These are phyloP conservation scores for Chrysolina americana DNA, from an alignment of 2,888 invertebrate species.

Conservation along the genomic window DNA sequence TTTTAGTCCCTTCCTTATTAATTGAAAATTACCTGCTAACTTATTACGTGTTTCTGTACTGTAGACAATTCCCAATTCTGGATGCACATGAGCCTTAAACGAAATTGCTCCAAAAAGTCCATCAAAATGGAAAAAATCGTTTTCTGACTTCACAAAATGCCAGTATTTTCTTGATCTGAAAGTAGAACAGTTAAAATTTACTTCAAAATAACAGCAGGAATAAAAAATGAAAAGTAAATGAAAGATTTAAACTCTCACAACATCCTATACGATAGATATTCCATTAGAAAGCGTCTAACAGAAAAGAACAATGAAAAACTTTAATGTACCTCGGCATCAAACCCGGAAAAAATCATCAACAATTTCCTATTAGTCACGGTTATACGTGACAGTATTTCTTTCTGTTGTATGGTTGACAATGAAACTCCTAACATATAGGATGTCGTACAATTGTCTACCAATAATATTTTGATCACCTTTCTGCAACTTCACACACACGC, in stretches of 20 bases:
- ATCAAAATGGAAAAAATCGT: constrained; percentile 40
- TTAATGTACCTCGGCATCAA: too few species aligned
- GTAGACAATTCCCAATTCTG: constrained; percentile 38
- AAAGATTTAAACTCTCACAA: background rate
- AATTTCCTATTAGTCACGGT: too few species aligned
- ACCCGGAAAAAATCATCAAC: too few species aligned
- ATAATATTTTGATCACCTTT: constrained; percentile 37
- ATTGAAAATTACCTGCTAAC: constrained; percentile 35
- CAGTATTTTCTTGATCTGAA: constrained; percentile 41
- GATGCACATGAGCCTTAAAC: constrained; percentile 45
- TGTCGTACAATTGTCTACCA: too few species aligned
- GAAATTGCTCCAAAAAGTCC: constrained; percentile 37
- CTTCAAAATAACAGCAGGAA: too few species aligned
- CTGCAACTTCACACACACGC: constrained; percentile 36
- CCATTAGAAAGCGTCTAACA: too few species aligned
- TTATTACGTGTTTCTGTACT: constrained; percentile 28
- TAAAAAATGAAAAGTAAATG: background rate
- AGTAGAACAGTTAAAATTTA: background rate
- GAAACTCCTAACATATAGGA: too few species aligned
- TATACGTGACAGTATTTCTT: too few species aligned
- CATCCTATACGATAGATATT: too few species aligned
- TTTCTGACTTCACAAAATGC: constrained; percentile 36
- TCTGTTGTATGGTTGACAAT: too few species aligned
- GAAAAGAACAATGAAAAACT: too few species aligned
- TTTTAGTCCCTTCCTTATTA: too few species aligned